Evolutionary conservation across 2,113 vertebrate genomes (phyloP).

Genomic region (Bungarus multicinctus): DNA sequence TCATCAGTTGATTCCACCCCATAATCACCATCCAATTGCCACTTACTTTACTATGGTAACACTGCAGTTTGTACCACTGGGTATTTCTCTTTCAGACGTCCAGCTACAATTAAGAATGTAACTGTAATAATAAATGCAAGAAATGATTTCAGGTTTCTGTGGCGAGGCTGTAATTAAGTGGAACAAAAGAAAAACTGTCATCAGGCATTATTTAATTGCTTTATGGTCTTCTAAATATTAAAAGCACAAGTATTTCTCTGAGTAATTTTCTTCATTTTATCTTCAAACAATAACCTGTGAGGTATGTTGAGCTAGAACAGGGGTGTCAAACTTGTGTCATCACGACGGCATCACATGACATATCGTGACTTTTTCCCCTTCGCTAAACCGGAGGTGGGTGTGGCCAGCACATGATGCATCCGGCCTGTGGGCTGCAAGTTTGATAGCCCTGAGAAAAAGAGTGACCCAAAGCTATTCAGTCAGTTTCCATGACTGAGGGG

Average conservation of each 20-base stretch:
- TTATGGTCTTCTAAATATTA: background rate
- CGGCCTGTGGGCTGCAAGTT: too few relatives aligned
- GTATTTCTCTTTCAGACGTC: slow-evolving; percentile 55
- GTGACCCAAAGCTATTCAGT: background rate
- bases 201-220: background rate
- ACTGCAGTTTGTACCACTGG: slow-evolving; percentile 37
- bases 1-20: background rate
- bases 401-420: too few relatives aligned
- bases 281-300: background rate
- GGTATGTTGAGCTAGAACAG: background rate
- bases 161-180: slow-evolving; percentile 56
- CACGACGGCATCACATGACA: too few relatives aligned
- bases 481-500: background rate
- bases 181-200: background rate
- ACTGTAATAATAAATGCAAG: slow-evolving; percentile 57
- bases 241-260: background rate
- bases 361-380: too few relatives aligned
- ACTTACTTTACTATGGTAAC: background rate
- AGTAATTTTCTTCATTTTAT: background rate
- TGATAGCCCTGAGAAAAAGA: background rate
- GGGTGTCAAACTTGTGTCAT: too few relatives aligned
- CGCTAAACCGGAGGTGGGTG: too few relatives aligned
- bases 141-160: slow-evolving; percentile 67
- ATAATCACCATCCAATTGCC: background rate
- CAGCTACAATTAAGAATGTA: slow-evolving; percentile 68